Evolutionary conservation across 2,888 invertebrate genomes (phyloP), one percentile per base, ranked within the genome.

Genomic region (Stenodera caucasica): DNA sequence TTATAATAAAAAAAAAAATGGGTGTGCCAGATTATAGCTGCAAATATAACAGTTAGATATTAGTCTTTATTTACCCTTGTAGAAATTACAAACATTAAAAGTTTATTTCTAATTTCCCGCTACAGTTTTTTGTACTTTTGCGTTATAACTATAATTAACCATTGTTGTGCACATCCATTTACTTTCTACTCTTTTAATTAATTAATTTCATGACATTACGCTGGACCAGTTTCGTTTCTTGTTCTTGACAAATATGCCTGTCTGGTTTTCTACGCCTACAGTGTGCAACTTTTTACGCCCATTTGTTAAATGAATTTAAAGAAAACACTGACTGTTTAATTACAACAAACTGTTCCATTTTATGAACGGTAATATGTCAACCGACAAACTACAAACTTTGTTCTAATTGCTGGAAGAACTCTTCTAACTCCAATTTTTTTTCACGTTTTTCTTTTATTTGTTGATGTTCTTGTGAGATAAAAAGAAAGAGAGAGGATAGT

Each of bases 21-120:
- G 45, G 45, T 45, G 21, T 45, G 45, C n/a, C 21, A 23, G 45
- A 45, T 23, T 45, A 45, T 45, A 45, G 26, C 12, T 9, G 5
- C 0, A 12, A 45, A 18, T n/a, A 23, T 45, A 23, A 23, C 23
- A 23, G 12, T 9, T 40, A 45, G 45, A 45, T 68, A 73, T 75
- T 73, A 75, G 68, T 75, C 72, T 73, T 73, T 73, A 72, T 75
- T 74, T 74, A 68, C 64, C 62, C 37, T 56, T 58, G 62, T 60
- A 61, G 68, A 71, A 75, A 73, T 72, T 72, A 71, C 71, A 70
- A 68, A 66, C 73, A 72, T 74, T 75, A 73, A 74, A 75, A 73
- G 70, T 75, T 75, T 73, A 74, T 74, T 73, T 71, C 72, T 74
- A 73, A 75, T 75, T 75, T 74, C 70, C 70, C 69, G 71, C 68